Conservation (phyloP, 2,888 invertebrate species). For the Anoplius nigerrimus region DNA sequence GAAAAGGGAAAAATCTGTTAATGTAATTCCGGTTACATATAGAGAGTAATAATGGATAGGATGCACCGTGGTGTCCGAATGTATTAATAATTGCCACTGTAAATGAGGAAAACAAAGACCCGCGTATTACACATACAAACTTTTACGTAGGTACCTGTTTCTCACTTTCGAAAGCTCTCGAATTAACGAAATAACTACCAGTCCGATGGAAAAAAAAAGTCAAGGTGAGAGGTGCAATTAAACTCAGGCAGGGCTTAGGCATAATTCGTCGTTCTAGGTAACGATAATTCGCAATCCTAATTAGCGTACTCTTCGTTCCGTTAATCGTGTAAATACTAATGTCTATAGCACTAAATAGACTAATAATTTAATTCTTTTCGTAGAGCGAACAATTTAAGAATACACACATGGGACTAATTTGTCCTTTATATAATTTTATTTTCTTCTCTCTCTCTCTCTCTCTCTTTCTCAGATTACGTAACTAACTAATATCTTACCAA, state of each 20-base stretch:
- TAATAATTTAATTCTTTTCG: constrained; percentile 29
- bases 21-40: too few species aligned
- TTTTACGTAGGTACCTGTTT: constrained; percentile 26
- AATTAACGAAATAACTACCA: too few species aligned
- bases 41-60: too few species aligned
- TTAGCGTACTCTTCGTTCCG: neutral
- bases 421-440: too few species aligned
- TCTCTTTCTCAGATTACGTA: neutral
- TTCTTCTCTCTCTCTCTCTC: too few species aligned
- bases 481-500: constrained; percentile 4
- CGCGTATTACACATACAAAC: neutral
- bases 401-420: too few species aligned
- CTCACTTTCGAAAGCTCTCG: neutral
- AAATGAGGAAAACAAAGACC: constrained; percentile 10
- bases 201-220: too few species aligned
- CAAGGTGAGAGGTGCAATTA: constrained; percentile 36
- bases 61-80: constrained; percentile 38
- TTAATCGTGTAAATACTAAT: constrained; percentile 59
- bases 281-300: constrained; percentile 11
- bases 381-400: constrained; percentile 1
- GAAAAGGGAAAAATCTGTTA: too few species aligned
- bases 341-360: constrained; percentile 50
- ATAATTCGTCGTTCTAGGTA: too few species aligned
- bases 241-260: constrained; percentile 32
- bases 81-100: constrained; percentile 24